Base-by-base conservation (phyloP, 2,888 invertebrate species). In the Deroplatys truncata region DNA sequence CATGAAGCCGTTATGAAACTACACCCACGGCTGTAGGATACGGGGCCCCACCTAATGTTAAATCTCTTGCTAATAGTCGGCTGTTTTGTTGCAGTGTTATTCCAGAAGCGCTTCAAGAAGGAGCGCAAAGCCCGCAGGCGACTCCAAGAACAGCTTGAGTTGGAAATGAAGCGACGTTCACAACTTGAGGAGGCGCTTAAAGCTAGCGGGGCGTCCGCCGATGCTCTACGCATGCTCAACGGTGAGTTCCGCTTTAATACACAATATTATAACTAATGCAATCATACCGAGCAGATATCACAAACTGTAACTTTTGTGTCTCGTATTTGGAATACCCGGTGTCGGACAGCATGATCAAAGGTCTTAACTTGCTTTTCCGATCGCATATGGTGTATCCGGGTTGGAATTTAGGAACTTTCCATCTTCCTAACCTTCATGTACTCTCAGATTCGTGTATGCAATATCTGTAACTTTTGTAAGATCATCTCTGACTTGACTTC, bases 31-130 rank as follows among this genome's bases (percentile, higher is more conserved):
- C 16, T 72, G 56, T 72, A 25, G 16, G 56, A 72, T 72, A 25
- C 20, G 56, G 25, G 15, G 56, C 56, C 56, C 56, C 25, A 72
- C 56, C 56, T 72, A 72, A 72, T 72, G 56, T 25, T 72, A 20
- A 72, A 72, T 72, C 56, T 72, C 56, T 16, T 72, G 56, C 56
- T 72, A 72, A 72, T 72, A 72, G 56, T 72, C 20, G 56, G 2
- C 56, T 72, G 56, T 89, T 72, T 43, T n/a, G 91, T 95, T 95
- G 29, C 96, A 98, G 98, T 97, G 91, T 95, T 97, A 93, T 98
- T 97, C 93, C 98, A 98, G 94, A 98, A 98, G 93, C 96, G 98
- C 91, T 95, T 98, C 94, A 97, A 98, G 95, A 97, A 97, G 92
- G 98, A 98, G 93, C 95, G 97, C 92, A 96, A 97, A 93, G 96